phyloP scores from a whole-genome alignment of 1,140 invertebrate species.

The Protaetia brevitarsis region DNA sequence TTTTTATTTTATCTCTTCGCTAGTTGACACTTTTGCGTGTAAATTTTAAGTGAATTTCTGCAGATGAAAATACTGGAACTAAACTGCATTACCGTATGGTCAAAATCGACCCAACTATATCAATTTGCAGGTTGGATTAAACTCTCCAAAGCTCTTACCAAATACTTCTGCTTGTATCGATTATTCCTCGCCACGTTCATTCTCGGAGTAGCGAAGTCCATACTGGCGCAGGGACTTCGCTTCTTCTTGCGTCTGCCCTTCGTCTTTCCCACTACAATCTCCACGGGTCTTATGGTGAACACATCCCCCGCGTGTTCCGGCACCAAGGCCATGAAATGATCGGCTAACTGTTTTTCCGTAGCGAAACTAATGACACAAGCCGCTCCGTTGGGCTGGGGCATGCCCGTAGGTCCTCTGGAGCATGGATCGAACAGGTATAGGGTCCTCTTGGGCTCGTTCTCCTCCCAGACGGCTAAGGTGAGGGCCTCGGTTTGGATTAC shows the following conservation, averaged over 20 bases:
- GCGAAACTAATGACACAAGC: constrained; percentile 39
- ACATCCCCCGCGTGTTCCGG: constrained; percentile 23
- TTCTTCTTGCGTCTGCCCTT: constrained; percentile 26
- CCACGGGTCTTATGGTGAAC: constrained; percentile 40
- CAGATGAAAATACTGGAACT: too few species aligned
- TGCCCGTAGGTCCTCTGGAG: constrained; percentile 51
- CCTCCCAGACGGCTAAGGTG: constrained; percentile 52
- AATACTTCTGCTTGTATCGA: too few species aligned
- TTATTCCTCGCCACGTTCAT: too few species aligned
- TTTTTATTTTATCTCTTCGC: too few species aligned
- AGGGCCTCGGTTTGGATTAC: constrained; percentile 49
- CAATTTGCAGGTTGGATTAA: too few species aligned
- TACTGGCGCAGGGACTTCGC: neutral
- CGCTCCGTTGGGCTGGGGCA: constrained; percentile 37
- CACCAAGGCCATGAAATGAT: constrained; percentile 38
- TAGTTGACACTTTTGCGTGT: too few species aligned
- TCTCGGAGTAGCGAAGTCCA: too few species aligned
- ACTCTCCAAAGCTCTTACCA: too few species aligned
- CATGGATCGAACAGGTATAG: constrained; percentile 56
- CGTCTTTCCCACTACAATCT: constrained; percentile 40
- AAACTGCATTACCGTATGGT: too few species aligned
- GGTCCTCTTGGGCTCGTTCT: constrained; percentile 35
- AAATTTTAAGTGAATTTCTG: too few species aligned
- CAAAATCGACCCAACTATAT: too few species aligned
- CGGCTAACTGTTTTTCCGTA: constrained; percentile 34